Percentiles rank a stretch among this genome's conserved stretches.
Conservation (phyloP, 1,140 invertebrate genomes). For the Drosophila littoralis region DNA sequence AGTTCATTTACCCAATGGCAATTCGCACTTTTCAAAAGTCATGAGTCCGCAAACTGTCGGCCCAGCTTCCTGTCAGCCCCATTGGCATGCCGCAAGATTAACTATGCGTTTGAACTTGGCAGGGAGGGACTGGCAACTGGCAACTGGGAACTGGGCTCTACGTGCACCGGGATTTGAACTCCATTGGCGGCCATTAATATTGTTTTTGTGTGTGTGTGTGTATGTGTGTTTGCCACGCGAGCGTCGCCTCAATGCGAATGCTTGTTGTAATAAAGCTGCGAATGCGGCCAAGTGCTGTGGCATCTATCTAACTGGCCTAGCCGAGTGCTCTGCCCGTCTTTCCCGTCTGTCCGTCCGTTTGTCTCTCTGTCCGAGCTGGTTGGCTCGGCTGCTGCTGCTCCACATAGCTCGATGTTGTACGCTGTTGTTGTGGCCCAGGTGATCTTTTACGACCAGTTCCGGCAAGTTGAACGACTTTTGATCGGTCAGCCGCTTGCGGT, state of each 20-base stretch:
- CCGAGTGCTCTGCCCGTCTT: slow-evolving; percentile 5
- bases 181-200: slow-evolving; percentile 78
- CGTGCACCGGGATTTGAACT: slow-evolving; percentile 57
- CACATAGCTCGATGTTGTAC: slow-evolving; percentile 51
- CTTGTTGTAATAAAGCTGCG: slow-evolving; percentile 48
- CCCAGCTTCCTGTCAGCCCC: slow-evolving; percentile 38
- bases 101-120: slow-evolving; percentile 66
- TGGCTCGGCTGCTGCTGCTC: slow-evolving; percentile 55
- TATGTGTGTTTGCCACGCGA: slow-evolving; percentile 55
- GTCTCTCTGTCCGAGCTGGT: slow-evolving; percentile 9
- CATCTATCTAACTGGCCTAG: slow-evolving; percentile 24
- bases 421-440: slow-evolving; percentile 52
- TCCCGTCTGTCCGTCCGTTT: background rate
- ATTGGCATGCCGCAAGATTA: slow-evolving; percentile 52
- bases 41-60: background rate
- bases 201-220: background rate
- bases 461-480: slow-evolving; percentile 82
- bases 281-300: slow-evolving; percentile 53
- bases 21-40: slow-evolving; percentile 41
- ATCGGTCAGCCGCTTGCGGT: slow-evolving; percentile 79
- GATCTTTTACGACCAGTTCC: slow-evolving; percentile 82
- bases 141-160: background rate
- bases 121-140: background rate
- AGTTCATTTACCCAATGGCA: slow-evolving; percentile 65
- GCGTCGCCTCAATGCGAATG: slow-evolving; percentile 15